A percentile compares a stretch with the other conserved stretches of the same genome.
phyloP scores from a whole-genome alignment of 2,797 vertebrate genomes.

The Megaceryle alcyon region DNA sequence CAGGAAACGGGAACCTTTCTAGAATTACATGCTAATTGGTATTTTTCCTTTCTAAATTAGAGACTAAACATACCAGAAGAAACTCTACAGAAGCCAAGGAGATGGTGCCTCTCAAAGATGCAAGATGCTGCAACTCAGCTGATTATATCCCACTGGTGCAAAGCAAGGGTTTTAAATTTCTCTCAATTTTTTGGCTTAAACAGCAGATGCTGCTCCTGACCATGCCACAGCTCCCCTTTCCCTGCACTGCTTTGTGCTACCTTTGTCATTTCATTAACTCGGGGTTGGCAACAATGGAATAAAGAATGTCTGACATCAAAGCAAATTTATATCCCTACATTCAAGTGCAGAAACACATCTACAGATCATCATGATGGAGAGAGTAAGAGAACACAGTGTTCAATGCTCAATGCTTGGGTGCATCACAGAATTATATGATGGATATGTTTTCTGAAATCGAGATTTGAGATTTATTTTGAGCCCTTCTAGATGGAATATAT shows the following conservation, averaged over 20 bases:
- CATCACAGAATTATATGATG: background rate
- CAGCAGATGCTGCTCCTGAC: background rate
- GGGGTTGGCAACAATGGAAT: background rate
- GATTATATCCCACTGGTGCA: background rate
- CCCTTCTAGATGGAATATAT: background rate
- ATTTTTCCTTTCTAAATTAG: conserved; percentile 51
- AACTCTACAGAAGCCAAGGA: conserved; percentile 17
- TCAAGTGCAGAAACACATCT: background rate
- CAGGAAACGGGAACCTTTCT: background rate
- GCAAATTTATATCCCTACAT: background rate
- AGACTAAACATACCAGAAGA: conserved; percentile 10
- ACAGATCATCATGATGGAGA: background rate
- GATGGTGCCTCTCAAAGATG: background rate
- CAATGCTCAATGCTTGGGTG: fast-evolving
- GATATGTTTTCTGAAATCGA: background rate
- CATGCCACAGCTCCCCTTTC: conserved; percentile 4
- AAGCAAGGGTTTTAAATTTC: conserved; percentile 5
- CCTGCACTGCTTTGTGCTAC: background rate
- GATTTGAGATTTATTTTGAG: conserved; percentile 13
- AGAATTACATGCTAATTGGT: conserved; percentile 12
- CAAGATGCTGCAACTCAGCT: conserved; percentile 35
- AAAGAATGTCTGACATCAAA: background rate
- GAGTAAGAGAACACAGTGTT: background rate
- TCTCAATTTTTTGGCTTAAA: conserved; percentile 16
- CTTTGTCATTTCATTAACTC: background rate